Percentiles rank a stretch among this genome's conserved stretches.
Conservation (phyloP, 1,140 invertebrate genomes). For the Augochlora pura region DNA sequence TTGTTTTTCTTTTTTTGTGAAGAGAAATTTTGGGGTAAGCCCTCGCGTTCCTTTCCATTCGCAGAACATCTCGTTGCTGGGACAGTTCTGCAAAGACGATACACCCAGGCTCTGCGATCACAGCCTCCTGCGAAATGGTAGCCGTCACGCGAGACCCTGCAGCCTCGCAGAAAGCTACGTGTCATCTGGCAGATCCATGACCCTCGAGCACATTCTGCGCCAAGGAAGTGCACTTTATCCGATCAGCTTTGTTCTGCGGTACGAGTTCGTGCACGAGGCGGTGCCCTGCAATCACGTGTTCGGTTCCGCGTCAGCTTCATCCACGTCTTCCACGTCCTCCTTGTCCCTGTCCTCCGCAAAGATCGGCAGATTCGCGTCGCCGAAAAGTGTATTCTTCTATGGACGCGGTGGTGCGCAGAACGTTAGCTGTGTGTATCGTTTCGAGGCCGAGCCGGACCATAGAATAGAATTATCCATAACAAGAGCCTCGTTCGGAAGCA, state of each 20-base stretch:
- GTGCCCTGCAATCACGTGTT: constrained; percentile 83
- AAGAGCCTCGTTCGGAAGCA: constrained; percentile 85
- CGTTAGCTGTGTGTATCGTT: constrained; percentile 87
- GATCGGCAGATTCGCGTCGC: constrained; percentile 86
- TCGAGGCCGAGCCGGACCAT: constrained; percentile 85
- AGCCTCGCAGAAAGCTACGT: constrained; percentile 89
- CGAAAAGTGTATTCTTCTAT: constrained; percentile 90
- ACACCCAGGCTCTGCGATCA: constrained; percentile 88
- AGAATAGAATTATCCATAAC: constrained; percentile 84
- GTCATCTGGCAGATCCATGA: constrained; percentile 85
- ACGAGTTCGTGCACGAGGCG: constrained; percentile 87
- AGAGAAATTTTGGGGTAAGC: no score
- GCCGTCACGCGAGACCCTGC: constrained; percentile 87
- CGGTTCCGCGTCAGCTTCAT: constrained; percentile 73
- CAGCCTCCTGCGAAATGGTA: constrained; percentile 86
- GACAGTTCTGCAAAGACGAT: constrained; percentile 89
- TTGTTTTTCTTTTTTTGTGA: background rate
- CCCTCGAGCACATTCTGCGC: constrained; percentile 86
- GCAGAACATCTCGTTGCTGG: constrained; percentile 83
- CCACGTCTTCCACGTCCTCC: constrained; percentile 70
- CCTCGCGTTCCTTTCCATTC: background rate
- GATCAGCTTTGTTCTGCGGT: constrained; percentile 87
- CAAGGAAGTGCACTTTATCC: constrained; percentile 89
- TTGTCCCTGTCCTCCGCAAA: constrained; percentile 50
- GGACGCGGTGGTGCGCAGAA: constrained; percentile 89